These are phyloP conservation scores for Dipodomys ordii DNA, from an alignment of 2,113 vertebrate genomes.

Conservation along the genomic window DNA sequence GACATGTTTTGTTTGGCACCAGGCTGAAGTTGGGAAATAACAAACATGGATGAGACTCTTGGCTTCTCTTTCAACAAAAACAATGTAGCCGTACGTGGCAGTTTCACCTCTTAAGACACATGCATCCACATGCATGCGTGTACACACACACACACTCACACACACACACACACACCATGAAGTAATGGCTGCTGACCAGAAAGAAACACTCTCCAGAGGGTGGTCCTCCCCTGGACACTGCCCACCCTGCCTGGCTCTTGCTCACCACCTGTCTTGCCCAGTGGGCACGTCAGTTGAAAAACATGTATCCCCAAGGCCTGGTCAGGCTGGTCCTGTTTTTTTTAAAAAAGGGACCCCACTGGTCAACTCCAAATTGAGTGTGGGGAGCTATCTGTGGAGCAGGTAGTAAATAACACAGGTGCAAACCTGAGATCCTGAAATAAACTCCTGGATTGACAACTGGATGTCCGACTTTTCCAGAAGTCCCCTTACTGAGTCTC, in stretches of 20 bases:
- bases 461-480: background rate
- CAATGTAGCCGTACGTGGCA: background rate
- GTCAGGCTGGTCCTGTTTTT: background rate
- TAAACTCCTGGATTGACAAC: background rate
- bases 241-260: background rate
- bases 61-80: background rate
- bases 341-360: background rate
- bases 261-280: background rate
- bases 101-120: background rate
- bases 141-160: background rate
- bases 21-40: background rate
- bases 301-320: background rate
- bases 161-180: too few species aligned
- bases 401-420: background rate
- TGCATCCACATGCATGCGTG: too few species aligned
- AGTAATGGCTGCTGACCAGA: background rate
- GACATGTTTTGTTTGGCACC: background rate
- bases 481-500: background rate
- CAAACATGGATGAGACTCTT: background rate
- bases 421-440: background rate
- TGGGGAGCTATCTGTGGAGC: background rate
- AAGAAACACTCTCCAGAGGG: background rate
- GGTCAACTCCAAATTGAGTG: background rate
- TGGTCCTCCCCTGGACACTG: background rate
- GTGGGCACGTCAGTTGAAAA: background rate